phyloP scores from a whole-genome alignment of 2,888 invertebrate genomes.

The Parnassius glacialis region DNA sequence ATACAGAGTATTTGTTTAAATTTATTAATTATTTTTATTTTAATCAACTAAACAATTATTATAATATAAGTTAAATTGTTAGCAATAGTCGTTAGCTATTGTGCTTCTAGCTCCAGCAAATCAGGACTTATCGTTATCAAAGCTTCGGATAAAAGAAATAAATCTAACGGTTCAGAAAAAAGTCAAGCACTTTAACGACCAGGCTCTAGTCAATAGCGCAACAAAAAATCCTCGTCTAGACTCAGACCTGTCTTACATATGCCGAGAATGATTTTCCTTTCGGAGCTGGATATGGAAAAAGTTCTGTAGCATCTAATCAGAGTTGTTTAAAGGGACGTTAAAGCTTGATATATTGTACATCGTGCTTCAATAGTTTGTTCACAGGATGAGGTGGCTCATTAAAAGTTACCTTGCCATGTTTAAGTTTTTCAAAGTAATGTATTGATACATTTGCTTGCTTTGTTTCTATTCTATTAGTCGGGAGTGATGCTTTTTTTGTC shows the following conservation, averaged over 20 bases:
- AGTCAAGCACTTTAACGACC: constrained; percentile 31
- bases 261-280: constrained; percentile 30
- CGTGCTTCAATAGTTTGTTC: constrained; percentile 11
- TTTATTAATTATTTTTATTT: no score
- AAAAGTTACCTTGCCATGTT: constrained; percentile 21
- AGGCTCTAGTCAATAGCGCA: constrained; percentile 28
- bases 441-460: constrained; percentile 1
- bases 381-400: constrained; percentile 19
- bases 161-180: constrained; percentile 32
- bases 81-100: no score
- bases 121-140: constrained; percentile 23
- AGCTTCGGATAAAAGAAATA: constrained; percentile 29
- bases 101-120: constrained; percentile 6
- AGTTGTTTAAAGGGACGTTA: constrained; percentile 23
- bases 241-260: constrained; percentile 31
- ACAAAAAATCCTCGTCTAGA: constrained; percentile 29
- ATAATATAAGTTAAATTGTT: no score
- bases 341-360: constrained; percentile 21
- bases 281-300: constrained; percentile 26
- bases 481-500: background rate
- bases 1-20: no score
- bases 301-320: constrained; percentile 29
- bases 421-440: constrained; percentile 4
- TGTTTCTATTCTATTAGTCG: constrained; percentile 3
- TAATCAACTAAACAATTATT: no score